Percentiles rank a stretch among this genome's conserved stretches.
phyloP scores from a whole-genome alignment of 1,140 invertebrate genomes.

The Arctopsyche grandis region DNA sequence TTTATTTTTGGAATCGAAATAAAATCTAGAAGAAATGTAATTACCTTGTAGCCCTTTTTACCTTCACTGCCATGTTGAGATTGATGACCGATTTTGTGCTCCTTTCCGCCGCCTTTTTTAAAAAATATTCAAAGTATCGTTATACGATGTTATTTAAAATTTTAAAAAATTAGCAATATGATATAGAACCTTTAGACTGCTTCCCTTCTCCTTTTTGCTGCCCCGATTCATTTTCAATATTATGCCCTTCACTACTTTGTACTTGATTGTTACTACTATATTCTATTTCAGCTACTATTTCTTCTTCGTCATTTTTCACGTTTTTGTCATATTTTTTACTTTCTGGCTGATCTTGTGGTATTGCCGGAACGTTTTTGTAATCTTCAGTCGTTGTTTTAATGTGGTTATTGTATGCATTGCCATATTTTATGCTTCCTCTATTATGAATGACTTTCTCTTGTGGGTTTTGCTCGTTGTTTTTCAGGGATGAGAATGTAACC shows the following conservation, averaged over 20 bases:
- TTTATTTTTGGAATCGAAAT: not conserved
- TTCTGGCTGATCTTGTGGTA: not conserved
- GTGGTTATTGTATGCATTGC: not conserved
- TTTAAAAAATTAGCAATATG: not conserved
- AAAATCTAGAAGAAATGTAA: not conserved
- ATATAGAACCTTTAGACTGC: slow-evolving; percentile 17
- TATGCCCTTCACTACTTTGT: not conserved
- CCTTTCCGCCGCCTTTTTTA: slow-evolving; percentile 58
- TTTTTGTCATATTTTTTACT: not conserved
- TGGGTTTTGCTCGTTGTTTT: not conserved
- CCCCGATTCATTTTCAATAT: not conserved
- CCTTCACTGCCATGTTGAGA: slow-evolving; percentile 67
- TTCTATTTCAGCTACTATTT: not conserved
- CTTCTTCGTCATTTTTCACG: not conserved
- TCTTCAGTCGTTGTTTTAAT: not conserved
- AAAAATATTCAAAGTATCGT: not conserved
- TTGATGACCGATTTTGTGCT: slow-evolving; percentile 64
- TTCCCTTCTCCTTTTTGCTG: slow-evolving; percentile 8
- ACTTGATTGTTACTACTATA: not conserved
- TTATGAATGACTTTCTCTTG: not conserved
- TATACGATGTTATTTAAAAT: not conserved
- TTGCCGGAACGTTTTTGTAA: not conserved
- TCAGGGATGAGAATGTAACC: not conserved
- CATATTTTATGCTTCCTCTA: not conserved
- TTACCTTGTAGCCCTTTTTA: slow-evolving; percentile 69